These are phyloP conservation scores for Agapetus fuscipes DNA, from an alignment of 2,888 invertebrate species.

Conservation along the genomic window DNA sequence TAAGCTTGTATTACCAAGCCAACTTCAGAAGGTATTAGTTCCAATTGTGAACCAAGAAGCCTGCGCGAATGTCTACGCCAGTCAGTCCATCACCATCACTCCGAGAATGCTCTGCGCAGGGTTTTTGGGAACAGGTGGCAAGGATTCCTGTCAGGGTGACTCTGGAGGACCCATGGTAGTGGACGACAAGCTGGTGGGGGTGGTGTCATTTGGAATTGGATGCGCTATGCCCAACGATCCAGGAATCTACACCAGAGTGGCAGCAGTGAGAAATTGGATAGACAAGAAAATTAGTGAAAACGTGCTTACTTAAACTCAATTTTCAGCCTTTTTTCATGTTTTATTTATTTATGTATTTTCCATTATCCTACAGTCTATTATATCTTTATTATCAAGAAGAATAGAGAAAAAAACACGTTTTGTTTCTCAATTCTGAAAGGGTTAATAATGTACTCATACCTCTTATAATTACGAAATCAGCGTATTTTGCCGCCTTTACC, in stretches of 20 bases:
- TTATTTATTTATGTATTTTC: too few relatives aligned
- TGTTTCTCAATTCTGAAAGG: too few relatives aligned
- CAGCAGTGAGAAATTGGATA: constrained; percentile 34
- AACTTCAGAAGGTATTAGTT: neutral
- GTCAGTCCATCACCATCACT: constrained; percentile 27
- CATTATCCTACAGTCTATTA: too few relatives aligned
- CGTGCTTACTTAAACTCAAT: too few relatives aligned
- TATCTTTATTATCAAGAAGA: too few relatives aligned
- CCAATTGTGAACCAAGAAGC: neutral
- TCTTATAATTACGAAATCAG: too few relatives aligned
- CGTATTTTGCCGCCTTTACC: too few relatives aligned
- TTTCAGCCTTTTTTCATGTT: too few relatives aligned
- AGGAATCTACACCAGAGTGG: constrained; percentile 43
- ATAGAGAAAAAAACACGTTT: too few relatives aligned
- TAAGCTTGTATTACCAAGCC: too few relatives aligned
- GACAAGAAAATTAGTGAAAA: constrained; percentile 20
- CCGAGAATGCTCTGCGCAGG: constrained; percentile 38
- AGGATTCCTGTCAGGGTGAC: constrained; percentile 45
- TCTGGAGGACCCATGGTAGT: constrained; percentile 45
- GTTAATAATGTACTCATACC: too few relatives aligned
- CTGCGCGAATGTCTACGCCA: neutral
- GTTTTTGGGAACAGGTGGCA: constrained; percentile 31
- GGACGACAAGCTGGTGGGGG: constrained; percentile 38
- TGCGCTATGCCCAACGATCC: constrained; percentile 42
- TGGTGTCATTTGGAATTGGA: constrained; percentile 46